Evolutionary conservation across 2,888 invertebrate species (phyloP).

Genomic region (Deilephila porcellus): DNA sequence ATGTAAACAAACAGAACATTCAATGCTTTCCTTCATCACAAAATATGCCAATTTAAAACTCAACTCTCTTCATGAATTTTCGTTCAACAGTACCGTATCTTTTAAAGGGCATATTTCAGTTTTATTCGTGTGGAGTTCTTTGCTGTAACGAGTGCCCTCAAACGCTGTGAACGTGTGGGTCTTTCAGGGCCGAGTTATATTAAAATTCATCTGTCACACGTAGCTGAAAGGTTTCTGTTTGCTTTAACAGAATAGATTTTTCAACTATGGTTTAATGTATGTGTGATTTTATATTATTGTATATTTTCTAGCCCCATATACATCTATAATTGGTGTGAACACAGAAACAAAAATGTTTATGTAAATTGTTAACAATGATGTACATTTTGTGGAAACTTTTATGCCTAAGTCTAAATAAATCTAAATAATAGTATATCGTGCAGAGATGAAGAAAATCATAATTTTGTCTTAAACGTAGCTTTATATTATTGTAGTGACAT

Average conservation of each 20-base stretch:
- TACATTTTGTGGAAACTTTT: no score
- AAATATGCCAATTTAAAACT: background rate
- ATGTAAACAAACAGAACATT: no score
- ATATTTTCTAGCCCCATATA: no score
- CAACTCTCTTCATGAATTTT: background rate
- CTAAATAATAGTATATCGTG: no score
- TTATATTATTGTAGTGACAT: no score
- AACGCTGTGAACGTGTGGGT: background rate
- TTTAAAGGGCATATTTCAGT: constrained; percentile 2
- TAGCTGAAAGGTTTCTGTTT: background rate
- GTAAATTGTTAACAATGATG: no score
- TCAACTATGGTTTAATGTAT: background rate
- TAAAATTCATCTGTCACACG: constrained; percentile 8
- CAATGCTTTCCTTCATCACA: no score
- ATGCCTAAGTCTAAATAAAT: no score
- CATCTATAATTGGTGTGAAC: no score
- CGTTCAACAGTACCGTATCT: background rate
- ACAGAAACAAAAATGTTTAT: no score
- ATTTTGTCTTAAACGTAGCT: no score
- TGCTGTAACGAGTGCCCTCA: background rate
- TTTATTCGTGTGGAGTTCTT: constrained; percentile 17
- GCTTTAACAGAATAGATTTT: background rate
- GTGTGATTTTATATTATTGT: background rate
- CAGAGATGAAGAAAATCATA: no score
- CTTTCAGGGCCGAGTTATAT: background rate